These are phyloP conservation scores for cat (Felis catus) DNA, from an alignment of 2,113 vertebrate genomes.

Conservation along the genomic window F.catus_Fca126_mat1.0 CM031414.1:72052501-72053000, in stretches of 20 bases:
- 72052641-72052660: neutral
- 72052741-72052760: neutral
- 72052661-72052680: neutral
- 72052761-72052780: slow-evolving; percentile 21
- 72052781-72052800: neutral
- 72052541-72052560: neutral
- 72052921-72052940: neutral
- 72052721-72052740: neutral
- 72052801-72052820: neutral
- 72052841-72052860: neutral
- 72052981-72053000: neutral
- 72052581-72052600: neutral
- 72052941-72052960: neutral
- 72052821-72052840: neutral
- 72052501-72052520: neutral
- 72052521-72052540: neutral
- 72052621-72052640: neutral
- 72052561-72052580: neutral
- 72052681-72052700: slow-evolving; percentile 20
- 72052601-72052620: neutral
- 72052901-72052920: neutral
- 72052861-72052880: neutral
- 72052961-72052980: neutral
- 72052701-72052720: neutral
- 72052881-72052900: neutral